Evolutionary conservation across 2,113 vertebrate genomes (phyloP).

Genomic region (Corythornis madagascariensis): DNA sequence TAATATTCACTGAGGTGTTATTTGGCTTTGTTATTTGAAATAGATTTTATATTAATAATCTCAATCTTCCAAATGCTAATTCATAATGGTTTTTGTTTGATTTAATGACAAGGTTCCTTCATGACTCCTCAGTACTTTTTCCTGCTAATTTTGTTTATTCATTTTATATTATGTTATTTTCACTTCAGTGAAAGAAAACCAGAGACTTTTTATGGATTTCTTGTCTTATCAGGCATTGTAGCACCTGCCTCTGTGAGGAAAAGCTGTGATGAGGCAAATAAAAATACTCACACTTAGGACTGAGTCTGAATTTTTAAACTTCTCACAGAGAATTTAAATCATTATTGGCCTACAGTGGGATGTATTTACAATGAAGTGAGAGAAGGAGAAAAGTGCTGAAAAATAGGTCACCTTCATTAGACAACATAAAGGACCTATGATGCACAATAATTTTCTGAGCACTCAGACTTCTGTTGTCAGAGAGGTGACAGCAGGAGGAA

Average conservation of each 20-base stretch:
- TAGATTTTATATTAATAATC: background rate
- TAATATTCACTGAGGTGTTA: background rate
- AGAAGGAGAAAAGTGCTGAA: background rate
- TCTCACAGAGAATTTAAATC: background rate
- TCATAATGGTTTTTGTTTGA: background rate
- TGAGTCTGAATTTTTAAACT: background rate
- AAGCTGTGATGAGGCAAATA: conserved; percentile 8
- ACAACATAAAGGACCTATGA: background rate
- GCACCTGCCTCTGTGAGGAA: background rate
- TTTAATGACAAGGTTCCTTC: background rate
- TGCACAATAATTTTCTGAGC: background rate
- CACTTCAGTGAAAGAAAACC: background rate
- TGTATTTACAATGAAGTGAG: background rate
- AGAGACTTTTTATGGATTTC: background rate
- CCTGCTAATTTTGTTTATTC: background rate
- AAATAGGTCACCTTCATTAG: conserved; percentile 27
- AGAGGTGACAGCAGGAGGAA: background rate
- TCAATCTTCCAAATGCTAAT: background rate
- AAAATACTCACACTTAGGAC: conserved; percentile 2
- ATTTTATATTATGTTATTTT: background rate
- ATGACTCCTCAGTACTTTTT: background rate
- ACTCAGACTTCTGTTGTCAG: background rate
- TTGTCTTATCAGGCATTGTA: background rate
- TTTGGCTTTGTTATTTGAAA: background rate
- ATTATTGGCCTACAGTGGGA: background rate